phyloP scores from a whole-genome alignment of 2,113 vertebrate genomes.

The Plecotus auritus region DNA sequence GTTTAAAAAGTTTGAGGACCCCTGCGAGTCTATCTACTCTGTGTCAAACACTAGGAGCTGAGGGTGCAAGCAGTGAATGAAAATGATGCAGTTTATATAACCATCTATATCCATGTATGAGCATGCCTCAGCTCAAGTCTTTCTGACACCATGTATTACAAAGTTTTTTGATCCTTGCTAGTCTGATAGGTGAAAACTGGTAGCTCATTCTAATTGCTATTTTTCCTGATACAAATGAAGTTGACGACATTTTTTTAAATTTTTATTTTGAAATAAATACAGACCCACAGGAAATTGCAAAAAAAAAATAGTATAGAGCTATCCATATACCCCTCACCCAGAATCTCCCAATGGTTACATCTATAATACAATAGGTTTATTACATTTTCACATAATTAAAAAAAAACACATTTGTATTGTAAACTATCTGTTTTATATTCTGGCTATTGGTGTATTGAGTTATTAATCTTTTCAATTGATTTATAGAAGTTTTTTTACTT shows the following conservation, averaged over 20 bases:
- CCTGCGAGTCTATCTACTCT: neutral
- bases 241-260: neutral
- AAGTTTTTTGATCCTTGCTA: neutral
- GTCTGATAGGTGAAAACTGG: neutral
- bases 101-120: accelerated
- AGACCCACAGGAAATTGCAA: neutral
- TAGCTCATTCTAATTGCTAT: slow-evolving; percentile 15
- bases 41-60: neutral
- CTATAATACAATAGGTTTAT: neutral
- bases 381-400: neutral
- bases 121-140: neutral
- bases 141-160: neutral
- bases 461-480: neutral
- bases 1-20: no score
- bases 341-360: neutral
- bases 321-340: neutral
- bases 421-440: neutral
- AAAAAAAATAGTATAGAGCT: neutral
- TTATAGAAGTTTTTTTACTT: neutral
- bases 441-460: neutral
- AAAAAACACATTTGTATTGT: neutral
- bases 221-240: neutral
- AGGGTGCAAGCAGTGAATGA: no score
- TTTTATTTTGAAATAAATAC: neutral
- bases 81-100: neutral